Conservation (phyloP, 1,140 invertebrate genomes). For the Zaprionus taronus region DNA sequence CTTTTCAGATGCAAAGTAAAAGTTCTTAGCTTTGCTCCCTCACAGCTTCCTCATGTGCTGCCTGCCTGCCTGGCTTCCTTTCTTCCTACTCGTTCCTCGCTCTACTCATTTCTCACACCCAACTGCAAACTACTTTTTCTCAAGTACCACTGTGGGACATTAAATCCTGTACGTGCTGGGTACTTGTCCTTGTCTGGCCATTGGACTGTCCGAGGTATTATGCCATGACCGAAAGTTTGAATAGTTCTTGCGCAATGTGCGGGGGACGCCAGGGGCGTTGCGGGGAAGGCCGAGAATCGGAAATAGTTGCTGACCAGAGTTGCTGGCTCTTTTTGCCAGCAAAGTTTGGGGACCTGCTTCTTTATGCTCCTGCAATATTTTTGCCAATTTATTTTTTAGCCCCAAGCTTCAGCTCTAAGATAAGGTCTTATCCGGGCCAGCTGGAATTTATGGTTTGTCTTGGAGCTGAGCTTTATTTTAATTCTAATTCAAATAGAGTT, state of each 20-base stretch:
- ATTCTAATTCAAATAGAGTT: slow-evolving; percentile 13
- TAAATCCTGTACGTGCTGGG: slow-evolving; percentile 75
- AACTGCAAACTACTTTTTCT: slow-evolving; percentile 79
- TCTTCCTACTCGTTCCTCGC: slow-evolving; percentile 15
- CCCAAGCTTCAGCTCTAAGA: slow-evolving; percentile 38
- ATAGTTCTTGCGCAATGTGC: slow-evolving; percentile 69
- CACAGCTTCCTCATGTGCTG: too few relatives aligned
- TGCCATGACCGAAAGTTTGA: slow-evolving; percentile 79
- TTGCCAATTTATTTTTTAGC: slow-evolving; percentile 59
- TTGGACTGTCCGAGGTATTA: slow-evolving; percentile 73
- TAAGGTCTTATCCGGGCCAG: slow-evolving; percentile 43
- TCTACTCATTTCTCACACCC: slow-evolving; percentile 33
- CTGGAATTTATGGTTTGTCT: slow-evolving; percentile 41
- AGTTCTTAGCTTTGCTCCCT: slow-evolving; percentile 67
- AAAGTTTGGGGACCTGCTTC: slow-evolving; percentile 50
- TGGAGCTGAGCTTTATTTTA: slow-evolving; percentile 31
- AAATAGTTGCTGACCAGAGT: slow-evolving; percentile 62
- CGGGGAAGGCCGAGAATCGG: background rate
- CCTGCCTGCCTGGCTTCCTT: slow-evolving; percentile 4
- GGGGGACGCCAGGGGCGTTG: background rate
- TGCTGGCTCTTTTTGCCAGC: slow-evolving; percentile 48
- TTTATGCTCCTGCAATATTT: slow-evolving; percentile 56
- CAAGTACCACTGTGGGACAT: slow-evolving; percentile 82
- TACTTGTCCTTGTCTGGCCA: slow-evolving; percentile 53
- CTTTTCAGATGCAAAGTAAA: slow-evolving; percentile 78